These are phyloP conservation scores for Natator depressus DNA, from an alignment of 2,113 vertebrate genomes.

Conservation along the genomic window DNA sequence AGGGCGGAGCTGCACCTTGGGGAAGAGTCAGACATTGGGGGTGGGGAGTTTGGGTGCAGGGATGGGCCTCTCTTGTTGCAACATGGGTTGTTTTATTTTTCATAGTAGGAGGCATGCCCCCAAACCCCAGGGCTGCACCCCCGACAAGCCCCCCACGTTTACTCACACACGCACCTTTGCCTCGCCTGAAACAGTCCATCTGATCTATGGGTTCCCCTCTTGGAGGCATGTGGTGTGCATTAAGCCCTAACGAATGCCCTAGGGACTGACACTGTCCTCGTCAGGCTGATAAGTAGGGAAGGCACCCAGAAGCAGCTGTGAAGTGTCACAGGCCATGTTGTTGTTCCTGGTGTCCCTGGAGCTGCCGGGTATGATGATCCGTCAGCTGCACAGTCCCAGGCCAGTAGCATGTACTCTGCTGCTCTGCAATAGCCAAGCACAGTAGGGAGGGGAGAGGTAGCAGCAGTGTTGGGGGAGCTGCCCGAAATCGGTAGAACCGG, in stretches of 20 bases:
- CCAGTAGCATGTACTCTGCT: rapidly evolving
- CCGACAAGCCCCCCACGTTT: rapidly evolving
- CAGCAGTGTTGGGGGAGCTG: neutral
- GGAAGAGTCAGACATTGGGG: neutral
- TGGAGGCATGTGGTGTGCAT: neutral
- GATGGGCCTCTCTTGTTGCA: neutral
- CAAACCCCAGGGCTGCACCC: rapidly evolving
- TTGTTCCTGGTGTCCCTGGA: neutral
- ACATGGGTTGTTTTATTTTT: neutral
- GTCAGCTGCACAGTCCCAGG: neutral
- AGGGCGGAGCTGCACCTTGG: neutral
- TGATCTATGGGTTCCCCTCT: rapidly evolving
- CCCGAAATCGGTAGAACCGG: neutral
- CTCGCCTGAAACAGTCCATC: neutral
- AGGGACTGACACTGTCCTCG: neutral
- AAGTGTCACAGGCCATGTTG: neutral
- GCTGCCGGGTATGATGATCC: neutral
- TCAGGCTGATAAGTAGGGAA: neutral
- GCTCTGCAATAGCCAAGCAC: neutral
- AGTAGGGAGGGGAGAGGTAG: neutral
- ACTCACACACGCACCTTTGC: neutral
- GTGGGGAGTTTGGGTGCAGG: neutral
- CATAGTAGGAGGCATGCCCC: rapidly evolving
- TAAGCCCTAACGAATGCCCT: neutral
- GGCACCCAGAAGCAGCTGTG: rapidly evolving